These are phyloP conservation scores for Micronisus gabar DNA, from an alignment of 2,113 vertebrate species.

Conservation along the genomic window DNA sequence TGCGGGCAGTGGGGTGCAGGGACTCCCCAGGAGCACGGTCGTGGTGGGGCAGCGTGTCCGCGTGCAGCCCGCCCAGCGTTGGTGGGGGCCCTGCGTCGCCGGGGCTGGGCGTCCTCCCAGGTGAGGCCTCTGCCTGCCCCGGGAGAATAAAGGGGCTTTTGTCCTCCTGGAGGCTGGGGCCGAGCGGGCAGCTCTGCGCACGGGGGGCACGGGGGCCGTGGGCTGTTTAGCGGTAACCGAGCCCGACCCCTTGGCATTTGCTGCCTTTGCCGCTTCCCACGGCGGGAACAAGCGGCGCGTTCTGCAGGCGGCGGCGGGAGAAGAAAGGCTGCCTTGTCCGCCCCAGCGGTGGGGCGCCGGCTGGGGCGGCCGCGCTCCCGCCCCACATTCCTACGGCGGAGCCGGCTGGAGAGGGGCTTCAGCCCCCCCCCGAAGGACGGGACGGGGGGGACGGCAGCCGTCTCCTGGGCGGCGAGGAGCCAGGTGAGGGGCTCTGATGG, in stretches of 20 bases:
- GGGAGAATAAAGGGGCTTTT: slow-evolving; percentile 36
- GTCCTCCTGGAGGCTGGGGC: not conserved
- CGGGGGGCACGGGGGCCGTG: not conserved
- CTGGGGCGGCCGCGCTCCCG: not conserved
- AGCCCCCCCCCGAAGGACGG: not conserved
- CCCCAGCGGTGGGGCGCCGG: slow-evolving; percentile 6
- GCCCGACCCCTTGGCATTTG: slow-evolving; percentile 58
- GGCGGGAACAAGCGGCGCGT: slow-evolving; percentile 58
- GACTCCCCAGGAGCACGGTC: rapidly evolving
- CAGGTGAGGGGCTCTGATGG: not conserved
- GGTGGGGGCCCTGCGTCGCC: not conserved
- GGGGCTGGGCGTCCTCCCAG: not conserved
- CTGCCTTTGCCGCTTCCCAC: slow-evolving; percentile 33
- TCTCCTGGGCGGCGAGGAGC: not conserved
- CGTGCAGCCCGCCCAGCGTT: rapidly evolving
- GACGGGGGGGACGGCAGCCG: not conserved
- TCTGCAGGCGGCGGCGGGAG: slow-evolving; percentile 29
- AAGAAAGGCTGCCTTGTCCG: slow-evolving; percentile 65
- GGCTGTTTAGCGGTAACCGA: not conserved
- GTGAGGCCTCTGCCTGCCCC: not conserved
- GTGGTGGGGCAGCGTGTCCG: rapidly evolving
- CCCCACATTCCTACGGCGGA: slow-evolving; percentile 37
- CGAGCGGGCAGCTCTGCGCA: not conserved
- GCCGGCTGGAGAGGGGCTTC: slow-evolving; percentile 38
- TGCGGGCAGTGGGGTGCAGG: not conserved